A percentile compares a stretch with the other conserved stretches of the same genome.
phyloP scores from a whole-genome alignment of 2,797 vertebrate genomes.

The Smutsia temminckii region DNA sequence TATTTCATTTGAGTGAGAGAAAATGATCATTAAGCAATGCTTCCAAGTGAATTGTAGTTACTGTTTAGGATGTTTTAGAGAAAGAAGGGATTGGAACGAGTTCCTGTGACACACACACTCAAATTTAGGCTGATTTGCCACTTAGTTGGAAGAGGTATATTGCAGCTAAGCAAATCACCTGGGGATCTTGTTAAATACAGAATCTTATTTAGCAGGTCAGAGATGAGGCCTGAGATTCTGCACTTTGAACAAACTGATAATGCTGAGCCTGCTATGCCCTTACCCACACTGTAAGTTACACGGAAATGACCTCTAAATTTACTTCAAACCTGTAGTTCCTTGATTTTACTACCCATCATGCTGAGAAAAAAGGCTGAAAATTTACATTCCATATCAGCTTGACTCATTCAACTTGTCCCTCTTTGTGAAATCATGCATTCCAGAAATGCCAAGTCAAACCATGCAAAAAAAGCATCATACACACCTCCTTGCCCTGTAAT shows the following conservation, averaged over 20 bases:
- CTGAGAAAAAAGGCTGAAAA: constrained; percentile 30
- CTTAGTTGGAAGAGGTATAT: not conserved
- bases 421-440: constrained; percentile 30
- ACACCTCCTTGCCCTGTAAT: not conserved
- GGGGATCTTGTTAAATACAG: not conserved
- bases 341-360: constrained; percentile 15
- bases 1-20: not conserved
- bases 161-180: not conserved
- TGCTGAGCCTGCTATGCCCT: not conserved
- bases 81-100: not conserved
- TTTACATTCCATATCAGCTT: constrained; percentile 3
- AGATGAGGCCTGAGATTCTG: not conserved
- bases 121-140: not conserved
- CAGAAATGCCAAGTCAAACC: not conserved
- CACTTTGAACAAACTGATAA: constrained; percentile 2
- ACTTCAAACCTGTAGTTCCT: not conserved
- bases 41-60: constrained; percentile 24
- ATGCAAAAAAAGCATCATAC: constrained; percentile 14
- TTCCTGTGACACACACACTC: not conserved
- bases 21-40: not conserved
- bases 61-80: not conserved
- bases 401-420: constrained; percentile 34
- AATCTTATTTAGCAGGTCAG: not conserved
- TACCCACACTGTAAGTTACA: not conserved
- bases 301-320: constrained; percentile 9